Base-by-base conservation (phyloP, 2,113 vertebrate genomes). In the Pterocles orientalis region DNA sequence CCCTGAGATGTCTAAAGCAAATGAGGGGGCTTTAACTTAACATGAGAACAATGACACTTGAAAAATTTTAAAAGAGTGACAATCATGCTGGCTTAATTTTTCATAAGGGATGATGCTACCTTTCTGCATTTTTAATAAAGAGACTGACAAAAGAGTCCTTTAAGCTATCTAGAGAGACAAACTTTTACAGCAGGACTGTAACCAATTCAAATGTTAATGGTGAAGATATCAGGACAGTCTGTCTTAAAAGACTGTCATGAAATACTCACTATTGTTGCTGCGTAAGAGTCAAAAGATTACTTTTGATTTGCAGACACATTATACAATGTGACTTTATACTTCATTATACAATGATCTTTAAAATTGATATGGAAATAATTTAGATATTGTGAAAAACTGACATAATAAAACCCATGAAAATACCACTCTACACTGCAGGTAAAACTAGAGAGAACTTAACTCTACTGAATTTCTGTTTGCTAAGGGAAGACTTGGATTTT, bases 61-160 rank as follows among this genome's bases (percentile, higher is more conserved):
- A 58, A 95, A 93, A 88, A 24, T 95, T 95, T 95, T 89, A 94
- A 90, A 75, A 95, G 53, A 8, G 28, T 94, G 51, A 51, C 69
- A 94, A 82, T 60, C 53, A 72, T 4, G 18, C 70, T 85, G 66
- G 64, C 91, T 97, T 88, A 85, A 92, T 94, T 95, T 95, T 95
- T 95, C 72, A 89, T 96, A 88, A 78, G 73, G 60, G 72, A 85
- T 94, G 83, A 95, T 91, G 73, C 65, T 70, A 66, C 2, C 5
- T 57, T 93, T 92, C 73, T 96, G 61, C 53, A 94, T 94, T 76
- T 94, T 95, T 96, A 94, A 94, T 91, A 81, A 33, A 31, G 48
- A 75, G 26, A 77, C 71, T 73, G 71, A 90, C 60, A 90, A 61
- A 86, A 92, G 71, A 83, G 45, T 82, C 6, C 1, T 86, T 96